Evolutionary conservation across 2,888 invertebrate species (phyloP).

Genomic region (Spisula subtruncata): DNA sequence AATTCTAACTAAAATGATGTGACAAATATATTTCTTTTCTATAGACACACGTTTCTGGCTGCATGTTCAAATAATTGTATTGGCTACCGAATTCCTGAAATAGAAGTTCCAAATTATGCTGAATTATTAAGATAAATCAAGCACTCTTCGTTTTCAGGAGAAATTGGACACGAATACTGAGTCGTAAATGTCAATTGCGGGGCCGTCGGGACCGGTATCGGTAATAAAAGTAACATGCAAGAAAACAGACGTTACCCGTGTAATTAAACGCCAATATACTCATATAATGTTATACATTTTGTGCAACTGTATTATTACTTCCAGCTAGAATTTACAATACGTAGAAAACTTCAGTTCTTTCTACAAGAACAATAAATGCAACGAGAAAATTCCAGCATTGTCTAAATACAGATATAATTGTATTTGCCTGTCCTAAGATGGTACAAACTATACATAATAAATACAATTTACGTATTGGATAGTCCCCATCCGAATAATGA

Average conservation of each 20-base stretch:
- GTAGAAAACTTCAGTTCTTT: too few relatives aligned
- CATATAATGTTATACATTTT: not conserved
- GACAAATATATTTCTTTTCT: not conserved
- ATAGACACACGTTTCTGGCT: not conserved
- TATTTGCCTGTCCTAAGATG: too few relatives aligned
- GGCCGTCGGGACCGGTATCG: not conserved
- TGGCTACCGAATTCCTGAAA: conserved; percentile 7
- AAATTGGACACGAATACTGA: not conserved
- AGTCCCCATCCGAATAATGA: conserved; percentile 14
- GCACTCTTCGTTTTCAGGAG: not conserved
- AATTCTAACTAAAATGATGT: not conserved
- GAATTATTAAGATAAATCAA: conserved; percentile 13
- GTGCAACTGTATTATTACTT: too few relatives aligned
- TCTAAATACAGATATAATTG: too few relatives aligned
- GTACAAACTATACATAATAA: not conserved
- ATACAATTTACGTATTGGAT: not conserved
- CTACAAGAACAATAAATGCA: too few relatives aligned
- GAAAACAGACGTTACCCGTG: not conserved
- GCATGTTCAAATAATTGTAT: conserved; percentile 5
- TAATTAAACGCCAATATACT: not conserved
- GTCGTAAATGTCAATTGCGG: conserved; percentile 2
- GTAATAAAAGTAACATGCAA: not conserved
- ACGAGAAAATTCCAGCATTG: too few relatives aligned
- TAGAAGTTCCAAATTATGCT: conserved; percentile 12
- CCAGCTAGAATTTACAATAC: too few relatives aligned